phyloP scores from a whole-genome alignment of 2,888 invertebrate genomes.

The Girardia tigrina region DNA sequence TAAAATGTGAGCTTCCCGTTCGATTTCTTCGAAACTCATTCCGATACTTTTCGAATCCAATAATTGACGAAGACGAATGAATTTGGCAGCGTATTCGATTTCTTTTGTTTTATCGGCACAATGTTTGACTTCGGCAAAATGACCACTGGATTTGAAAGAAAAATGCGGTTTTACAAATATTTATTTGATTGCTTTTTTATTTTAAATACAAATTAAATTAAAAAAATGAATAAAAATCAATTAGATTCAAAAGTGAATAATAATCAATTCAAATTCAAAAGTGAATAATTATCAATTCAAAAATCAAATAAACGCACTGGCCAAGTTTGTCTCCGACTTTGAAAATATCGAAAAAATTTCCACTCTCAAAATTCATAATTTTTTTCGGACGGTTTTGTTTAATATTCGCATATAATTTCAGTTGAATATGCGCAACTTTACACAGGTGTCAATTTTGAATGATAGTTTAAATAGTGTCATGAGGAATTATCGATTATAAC shows the following conservation, averaged over 20 bases:
- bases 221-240: too few species aligned
- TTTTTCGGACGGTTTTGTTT: too few species aligned
- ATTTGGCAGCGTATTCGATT: conserved; percentile 34
- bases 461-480: conserved; percentile 15
- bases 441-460: background rate
- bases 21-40: conserved; percentile 26
- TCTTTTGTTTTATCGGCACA: conserved; percentile 27
- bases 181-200: too few species aligned
- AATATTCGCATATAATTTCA: background rate
- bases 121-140: conserved; percentile 35
- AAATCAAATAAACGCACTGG: background rate
- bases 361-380: conserved; percentile 6
- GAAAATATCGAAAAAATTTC: background rate
- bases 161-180: too few species aligned
- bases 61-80: conserved; percentile 25
- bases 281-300: background rate
- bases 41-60: conserved; percentile 19
- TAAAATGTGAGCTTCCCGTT: conserved; percentile 33
- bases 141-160: conserved; percentile 32
- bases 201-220: too few species aligned
- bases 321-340: background rate
- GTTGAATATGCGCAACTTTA: background rate
- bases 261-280: too few species aligned
- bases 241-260: too few species aligned
- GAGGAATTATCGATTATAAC: background rate